A percentile compares a stretch with the other conserved stretches of the same genome.
Conservation (phyloP, 1,140 invertebrate genomes). For the Uloborus diversus region DNA sequence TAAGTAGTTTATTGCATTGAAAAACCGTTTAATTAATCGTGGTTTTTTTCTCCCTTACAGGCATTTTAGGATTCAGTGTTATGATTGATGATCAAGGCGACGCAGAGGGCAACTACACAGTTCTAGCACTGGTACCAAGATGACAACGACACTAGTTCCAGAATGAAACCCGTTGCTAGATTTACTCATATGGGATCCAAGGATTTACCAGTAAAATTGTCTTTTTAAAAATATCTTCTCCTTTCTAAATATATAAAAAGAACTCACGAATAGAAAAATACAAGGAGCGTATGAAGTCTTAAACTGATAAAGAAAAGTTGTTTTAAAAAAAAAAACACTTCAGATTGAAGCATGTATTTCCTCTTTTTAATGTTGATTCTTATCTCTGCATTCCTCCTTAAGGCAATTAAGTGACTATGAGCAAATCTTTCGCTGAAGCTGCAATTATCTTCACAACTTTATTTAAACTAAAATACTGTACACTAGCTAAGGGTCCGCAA, state of each 20-base stretch:
- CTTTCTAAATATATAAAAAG: neutral
- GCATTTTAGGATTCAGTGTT: slow-evolving; percentile 73
- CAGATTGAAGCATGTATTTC: no score
- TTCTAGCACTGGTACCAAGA: slow-evolving; percentile 72
- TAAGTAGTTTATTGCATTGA: no score
- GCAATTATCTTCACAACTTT: no score
- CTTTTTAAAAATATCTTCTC: neutral
- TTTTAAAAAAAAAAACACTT: no score
- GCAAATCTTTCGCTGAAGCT: no score
- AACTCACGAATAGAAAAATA: neutral
- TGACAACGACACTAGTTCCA: slow-evolving; percentile 61
- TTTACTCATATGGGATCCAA: slow-evolving; percentile 70
- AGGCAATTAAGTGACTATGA: no score
- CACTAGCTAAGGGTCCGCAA: no score
- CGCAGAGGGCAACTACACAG: slow-evolving; percentile 89
- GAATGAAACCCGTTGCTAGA: slow-evolving; percentile 78
- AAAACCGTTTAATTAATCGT: no score
- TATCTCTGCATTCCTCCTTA: no score
- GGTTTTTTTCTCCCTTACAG: slow-evolving; percentile 65
- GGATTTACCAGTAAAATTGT: slow-evolving; percentile 64
- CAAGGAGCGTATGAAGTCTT: neutral
- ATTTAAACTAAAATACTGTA: no score
- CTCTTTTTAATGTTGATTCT: no score
- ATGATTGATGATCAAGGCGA: slow-evolving; percentile 88
- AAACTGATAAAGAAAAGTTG: neutral